phyloP scores from a whole-genome alignment of 2,797 vertebrate species.

The Rhadinocentrus ornatus region DNA sequence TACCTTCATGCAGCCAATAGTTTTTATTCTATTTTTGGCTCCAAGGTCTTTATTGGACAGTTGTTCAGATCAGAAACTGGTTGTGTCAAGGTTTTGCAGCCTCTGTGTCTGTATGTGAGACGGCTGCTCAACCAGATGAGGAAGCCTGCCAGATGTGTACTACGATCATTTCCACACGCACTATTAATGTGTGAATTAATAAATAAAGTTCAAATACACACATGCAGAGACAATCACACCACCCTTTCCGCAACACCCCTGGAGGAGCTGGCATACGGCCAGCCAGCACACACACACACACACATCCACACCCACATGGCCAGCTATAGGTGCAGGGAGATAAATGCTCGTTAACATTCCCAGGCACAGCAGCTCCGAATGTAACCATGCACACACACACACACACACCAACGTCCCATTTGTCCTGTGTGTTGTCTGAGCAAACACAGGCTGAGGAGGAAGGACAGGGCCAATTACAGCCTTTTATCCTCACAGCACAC shows the following conservation, averaged over 20 bases:
- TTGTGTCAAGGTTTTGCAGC: too few species aligned
- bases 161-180: neutral
- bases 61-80: too few species aligned
- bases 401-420: conserved; percentile 57
- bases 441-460: conserved; percentile 74
- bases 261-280: conserved; percentile 58
- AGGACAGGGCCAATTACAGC: conserved; percentile 77
- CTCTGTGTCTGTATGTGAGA: too few species aligned
- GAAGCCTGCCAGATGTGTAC: neutral
- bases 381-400: conserved; percentile 26
- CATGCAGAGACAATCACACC: conserved; percentile 28
- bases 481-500: conserved; percentile 79
- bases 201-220: conserved; percentile 2
- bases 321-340: conserved; percentile 40
- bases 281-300: conserved; percentile 22
- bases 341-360: conserved; percentile 65
- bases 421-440: conserved; percentile 78
- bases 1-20: too few species aligned
- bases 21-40: too few species aligned
- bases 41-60: too few species aligned
- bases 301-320: neutral
- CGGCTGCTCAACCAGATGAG: too few species aligned
- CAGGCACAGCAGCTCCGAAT: conserved; percentile 34
- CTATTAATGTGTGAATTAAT: neutral
- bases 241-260: conserved; percentile 40